Evolutionary conservation across 2,113 vertebrate genomes (phyloP).

Genomic region (Lonchura striata): DNA sequence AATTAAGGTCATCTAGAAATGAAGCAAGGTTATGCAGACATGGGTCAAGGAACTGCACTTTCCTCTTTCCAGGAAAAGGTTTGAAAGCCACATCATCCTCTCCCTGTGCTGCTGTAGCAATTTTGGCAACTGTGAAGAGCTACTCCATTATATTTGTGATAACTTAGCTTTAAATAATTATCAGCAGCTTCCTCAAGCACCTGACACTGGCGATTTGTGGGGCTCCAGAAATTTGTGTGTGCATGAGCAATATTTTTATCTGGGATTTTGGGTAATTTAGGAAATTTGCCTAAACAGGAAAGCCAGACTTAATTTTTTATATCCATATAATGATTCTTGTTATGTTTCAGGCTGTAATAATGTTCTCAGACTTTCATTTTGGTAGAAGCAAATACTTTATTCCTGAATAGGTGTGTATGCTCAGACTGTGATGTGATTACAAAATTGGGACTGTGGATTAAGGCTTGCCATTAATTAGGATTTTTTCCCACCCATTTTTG

Average conservation of each 20-base stretch:
- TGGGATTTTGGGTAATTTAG: not conserved
- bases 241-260: not conserved
- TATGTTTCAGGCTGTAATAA: not conserved
- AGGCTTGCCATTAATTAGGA: not conserved
- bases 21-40: not conserved
- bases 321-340: not conserved
- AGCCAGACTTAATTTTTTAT: not conserved
- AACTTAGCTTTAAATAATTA: not conserved
- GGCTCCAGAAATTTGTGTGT: not conserved
- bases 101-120: not conserved
- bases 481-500: not conserved
- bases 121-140: not conserved
- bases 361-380: not conserved
- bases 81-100: not conserved
- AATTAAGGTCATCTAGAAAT: not conserved
- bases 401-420: not conserved
- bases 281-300: not conserved
- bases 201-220: not conserved
- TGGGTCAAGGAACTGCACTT: not conserved
- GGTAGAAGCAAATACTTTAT: not conserved
- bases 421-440: not conserved
- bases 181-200: not conserved
- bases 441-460: not conserved
- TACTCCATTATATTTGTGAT: not conserved
- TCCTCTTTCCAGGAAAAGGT: not conserved